phyloP scores from a whole-genome alignment of 1,140 invertebrate genomes.

The Monomorium pharaonis region DNA sequence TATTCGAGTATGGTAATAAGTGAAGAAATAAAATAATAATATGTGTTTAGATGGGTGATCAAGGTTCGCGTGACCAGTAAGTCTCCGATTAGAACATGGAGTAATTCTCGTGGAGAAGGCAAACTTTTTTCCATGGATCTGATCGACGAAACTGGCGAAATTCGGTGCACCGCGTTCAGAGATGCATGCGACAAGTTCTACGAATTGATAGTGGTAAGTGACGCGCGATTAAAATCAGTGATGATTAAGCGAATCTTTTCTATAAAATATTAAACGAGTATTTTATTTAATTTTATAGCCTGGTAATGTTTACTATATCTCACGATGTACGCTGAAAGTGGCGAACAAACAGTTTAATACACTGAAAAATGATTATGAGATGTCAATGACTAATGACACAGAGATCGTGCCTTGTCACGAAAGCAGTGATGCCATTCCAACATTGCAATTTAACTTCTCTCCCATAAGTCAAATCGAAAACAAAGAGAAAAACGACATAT shows the following conservation, averaged over 20 bases:
- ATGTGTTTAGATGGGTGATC: constrained; percentile 92
- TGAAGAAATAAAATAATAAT: neutral
- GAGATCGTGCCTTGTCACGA: constrained; percentile 90
- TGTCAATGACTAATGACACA: constrained; percentile 94
- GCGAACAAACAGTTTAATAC: constrained; percentile 96
- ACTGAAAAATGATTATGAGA: constrained; percentile 98
- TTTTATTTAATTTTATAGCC: constrained; percentile 83
- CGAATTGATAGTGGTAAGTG: constrained; percentile 93
- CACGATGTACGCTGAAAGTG: constrained; percentile 92
- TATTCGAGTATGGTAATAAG: constrained; percentile 21
- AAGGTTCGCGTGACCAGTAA: constrained; percentile 96
- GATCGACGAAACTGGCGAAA: constrained; percentile 97
- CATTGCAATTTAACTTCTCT: constrained; percentile 93
- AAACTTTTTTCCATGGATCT: constrained; percentile 97
- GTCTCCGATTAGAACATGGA: constrained; percentile 93
- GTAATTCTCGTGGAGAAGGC: constrained; percentile 96
- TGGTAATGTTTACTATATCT: constrained; percentile 95
- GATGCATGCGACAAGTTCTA: constrained; percentile 96
- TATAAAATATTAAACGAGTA: neutral
- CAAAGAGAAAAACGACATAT: constrained; percentile 88
- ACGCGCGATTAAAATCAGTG: neutral
- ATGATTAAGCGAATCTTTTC: constrained; percentile 29
- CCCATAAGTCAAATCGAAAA: constrained; percentile 91
- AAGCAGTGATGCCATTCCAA: constrained; percentile 89
- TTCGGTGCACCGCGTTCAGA: constrained; percentile 97